Conservation (phyloP, 2,888 invertebrate genomes). For the Sipha maydis region DNA sequence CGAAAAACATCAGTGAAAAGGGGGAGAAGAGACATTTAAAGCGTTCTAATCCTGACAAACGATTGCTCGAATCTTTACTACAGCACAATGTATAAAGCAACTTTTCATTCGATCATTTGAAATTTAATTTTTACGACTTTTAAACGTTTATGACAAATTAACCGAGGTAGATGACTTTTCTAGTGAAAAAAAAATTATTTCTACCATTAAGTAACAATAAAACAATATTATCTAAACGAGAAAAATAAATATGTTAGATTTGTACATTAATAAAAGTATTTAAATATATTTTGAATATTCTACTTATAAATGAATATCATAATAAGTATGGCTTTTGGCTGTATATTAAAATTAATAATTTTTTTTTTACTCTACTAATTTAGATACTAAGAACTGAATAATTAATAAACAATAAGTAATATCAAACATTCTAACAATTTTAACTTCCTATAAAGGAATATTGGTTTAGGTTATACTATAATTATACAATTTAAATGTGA, state of each 20-base stretch:
- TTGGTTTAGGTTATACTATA: background rate
- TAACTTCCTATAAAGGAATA: background rate
- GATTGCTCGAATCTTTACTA: constrained; percentile 39
- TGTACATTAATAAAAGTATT: background rate
- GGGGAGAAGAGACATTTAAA: constrained; percentile 32
- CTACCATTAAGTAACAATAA: background rate
- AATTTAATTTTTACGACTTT: constrained; percentile 55
- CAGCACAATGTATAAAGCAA: constrained; percentile 23
- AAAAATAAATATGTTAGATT: background rate
- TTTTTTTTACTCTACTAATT: no score
- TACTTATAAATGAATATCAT: background rate
- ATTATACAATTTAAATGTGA: background rate
- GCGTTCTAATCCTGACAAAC: constrained; percentile 57
- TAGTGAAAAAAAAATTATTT: background rate
- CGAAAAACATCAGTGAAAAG: constrained; percentile 38
- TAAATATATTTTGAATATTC: background rate
- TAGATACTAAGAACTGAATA: no score
- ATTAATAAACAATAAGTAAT: background rate
- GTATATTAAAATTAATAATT: no score
- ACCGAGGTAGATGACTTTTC: constrained; percentile 27
- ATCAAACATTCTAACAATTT: background rate
- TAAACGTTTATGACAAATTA: constrained; percentile 54
- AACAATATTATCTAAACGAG: background rate
- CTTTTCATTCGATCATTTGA: constrained; percentile 52
- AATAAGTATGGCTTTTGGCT: background rate